Conservation (phyloP, 2,113 vertebrate genomes). For the Girardinichthys multiradiatus region DNA sequence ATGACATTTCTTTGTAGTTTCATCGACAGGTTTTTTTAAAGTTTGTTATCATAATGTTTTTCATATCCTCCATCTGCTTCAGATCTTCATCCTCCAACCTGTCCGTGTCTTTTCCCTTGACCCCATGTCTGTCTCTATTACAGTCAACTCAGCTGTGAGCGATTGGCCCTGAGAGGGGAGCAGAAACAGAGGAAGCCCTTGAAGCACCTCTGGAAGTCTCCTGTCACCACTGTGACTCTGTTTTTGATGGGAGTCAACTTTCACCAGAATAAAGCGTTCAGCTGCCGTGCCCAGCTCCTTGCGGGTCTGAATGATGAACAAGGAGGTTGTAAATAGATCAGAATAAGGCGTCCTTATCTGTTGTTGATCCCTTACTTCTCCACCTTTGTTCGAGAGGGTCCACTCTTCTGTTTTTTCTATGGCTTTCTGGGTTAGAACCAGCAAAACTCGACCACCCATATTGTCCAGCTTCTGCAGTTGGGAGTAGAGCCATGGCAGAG, state of each 20-base stretch:
- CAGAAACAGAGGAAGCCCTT: conserved; percentile 76
- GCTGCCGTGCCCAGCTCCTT: conserved; percentile 56
- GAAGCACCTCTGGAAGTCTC: conserved; percentile 77
- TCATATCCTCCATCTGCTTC: background rate
- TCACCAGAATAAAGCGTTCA: conserved; percentile 81
- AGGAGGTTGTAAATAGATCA: conserved; percentile 80
- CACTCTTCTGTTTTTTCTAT: conserved; percentile 74
- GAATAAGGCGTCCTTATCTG: conserved; percentile 62
- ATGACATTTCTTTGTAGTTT: background rate
- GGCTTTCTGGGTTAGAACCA: conserved; percentile 82
- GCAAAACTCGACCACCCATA: conserved; percentile 75
- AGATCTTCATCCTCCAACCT: background rate
- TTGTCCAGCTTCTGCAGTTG: conserved; percentile 76
- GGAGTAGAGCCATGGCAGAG: conserved; percentile 87
- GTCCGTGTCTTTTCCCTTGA: conserved; percentile 27
- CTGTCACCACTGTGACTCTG: conserved; percentile 5
- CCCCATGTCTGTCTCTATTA: conserved; percentile 3
- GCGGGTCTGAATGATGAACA: conserved; percentile 80
- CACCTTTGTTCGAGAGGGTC: conserved; percentile 37
- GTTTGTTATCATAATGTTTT: conserved; percentile 11
- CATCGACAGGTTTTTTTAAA: background rate
- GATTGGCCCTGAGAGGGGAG: conserved; percentile 81
- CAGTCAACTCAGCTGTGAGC: conserved; percentile 76
- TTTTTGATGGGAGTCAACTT: conserved; percentile 70
- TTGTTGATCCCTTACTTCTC: background rate